Percentiles rank a stretch among this genome's conserved stretches.
These are phyloP conservation scores for Bicyclus anynana DNA, from an alignment of 1,140 invertebrate genomes.

Conservation along the genomic window DNA sequence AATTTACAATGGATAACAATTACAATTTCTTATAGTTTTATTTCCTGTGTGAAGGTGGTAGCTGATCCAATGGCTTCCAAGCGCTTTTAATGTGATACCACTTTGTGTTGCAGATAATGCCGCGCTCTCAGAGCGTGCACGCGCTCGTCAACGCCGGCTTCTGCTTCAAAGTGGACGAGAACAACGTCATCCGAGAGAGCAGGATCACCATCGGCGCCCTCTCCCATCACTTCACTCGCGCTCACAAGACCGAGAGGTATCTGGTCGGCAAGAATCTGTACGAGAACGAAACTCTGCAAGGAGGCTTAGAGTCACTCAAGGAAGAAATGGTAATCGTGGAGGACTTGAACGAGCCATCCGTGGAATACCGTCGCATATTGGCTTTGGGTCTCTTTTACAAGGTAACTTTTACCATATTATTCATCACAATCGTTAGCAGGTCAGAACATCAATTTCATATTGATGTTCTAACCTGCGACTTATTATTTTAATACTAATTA, in stretches of 20 bases:
- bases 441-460: too few relatives aligned
- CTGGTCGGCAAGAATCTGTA: conserved; percentile 77
- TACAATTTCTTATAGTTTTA: too few relatives aligned
- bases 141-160: conserved; percentile 41
- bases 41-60: too few relatives aligned
- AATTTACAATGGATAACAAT: too few relatives aligned
- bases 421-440: too few relatives aligned
- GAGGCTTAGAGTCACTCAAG: conserved; percentile 75
- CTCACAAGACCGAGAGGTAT: conserved; percentile 81
- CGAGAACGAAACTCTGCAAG: conserved; percentile 60
- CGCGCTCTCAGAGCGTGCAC: conserved; percentile 36
- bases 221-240: conserved; percentile 81
- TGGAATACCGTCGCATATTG: conserved; percentile 78
- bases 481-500: too few relatives aligned
- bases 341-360: conserved; percentile 75
- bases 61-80: too few relatives aligned
- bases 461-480: too few relatives aligned
- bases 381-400: conserved; percentile 82
- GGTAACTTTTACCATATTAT: too few relatives aligned
- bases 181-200: conserved; percentile 21
- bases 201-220: conserved; percentile 81
- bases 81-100: too few relatives aligned
- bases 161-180: conserved; percentile 26
- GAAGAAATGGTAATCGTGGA: conserved; percentile 79
- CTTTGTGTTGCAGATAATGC: conserved; percentile 36